Percentiles rank a stretch among this genome's conserved stretches.
phyloP scores from a whole-genome alignment of 2,797 vertebrate species.

The Muscicapa striata region DNA sequence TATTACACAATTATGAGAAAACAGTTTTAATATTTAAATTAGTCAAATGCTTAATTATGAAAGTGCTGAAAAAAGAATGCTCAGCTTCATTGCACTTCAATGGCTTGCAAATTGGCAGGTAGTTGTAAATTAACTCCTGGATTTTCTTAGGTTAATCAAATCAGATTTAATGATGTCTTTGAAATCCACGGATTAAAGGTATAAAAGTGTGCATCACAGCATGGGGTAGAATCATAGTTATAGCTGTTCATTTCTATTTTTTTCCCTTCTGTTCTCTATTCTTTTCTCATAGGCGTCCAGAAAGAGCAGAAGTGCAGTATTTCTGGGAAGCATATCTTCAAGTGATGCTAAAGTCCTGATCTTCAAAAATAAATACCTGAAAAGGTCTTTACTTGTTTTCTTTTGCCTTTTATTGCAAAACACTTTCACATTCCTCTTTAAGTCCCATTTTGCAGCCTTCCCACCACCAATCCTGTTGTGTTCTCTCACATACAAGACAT shows the following conservation, averaged over 20 bases:
- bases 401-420: neutral
- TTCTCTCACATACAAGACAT: neutral
- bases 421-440: neutral
- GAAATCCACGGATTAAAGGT: conserved; percentile 34
- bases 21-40: conserved; percentile 56
- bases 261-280: neutral
- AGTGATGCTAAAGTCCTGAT: neutral
- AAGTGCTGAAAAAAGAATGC: conserved; percentile 36
- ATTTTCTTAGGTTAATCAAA: conserved; percentile 59
- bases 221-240: neutral
- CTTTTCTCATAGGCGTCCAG: neutral
- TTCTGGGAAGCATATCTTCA: neutral
- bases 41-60: conserved; percentile 47
- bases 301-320: neutral
- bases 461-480: neutral
- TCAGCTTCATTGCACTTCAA: conserved; percentile 40
- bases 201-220: neutral
- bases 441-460: neutral
- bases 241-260: neutral
- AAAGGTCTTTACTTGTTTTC: neutral
- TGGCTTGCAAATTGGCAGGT: conserved; percentile 27
- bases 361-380: neutral
- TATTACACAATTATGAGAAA: conserved; percentile 14
- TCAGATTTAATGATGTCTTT: conserved; percentile 39
- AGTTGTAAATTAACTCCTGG: conserved; percentile 40